Evolutionary conservation across 64 coral and sea anemone genomes (phyloP).

Genomic region (Trachythela sp.): DNA sequence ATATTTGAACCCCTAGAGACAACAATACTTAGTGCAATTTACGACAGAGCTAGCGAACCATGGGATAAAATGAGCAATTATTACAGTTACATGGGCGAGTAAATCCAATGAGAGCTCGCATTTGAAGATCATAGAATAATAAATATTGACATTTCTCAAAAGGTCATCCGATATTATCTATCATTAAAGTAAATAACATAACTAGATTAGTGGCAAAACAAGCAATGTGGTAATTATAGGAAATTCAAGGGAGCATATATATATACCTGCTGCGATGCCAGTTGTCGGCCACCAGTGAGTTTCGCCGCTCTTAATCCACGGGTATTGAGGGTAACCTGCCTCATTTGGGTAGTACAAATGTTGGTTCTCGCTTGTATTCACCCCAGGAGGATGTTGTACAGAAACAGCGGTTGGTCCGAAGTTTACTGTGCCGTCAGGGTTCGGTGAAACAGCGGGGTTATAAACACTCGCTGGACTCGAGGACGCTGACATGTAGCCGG

Average conservation of each 20-base stretch:
- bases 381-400: constrained; percentile 69
- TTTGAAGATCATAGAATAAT: neutral
- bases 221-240: neutral
- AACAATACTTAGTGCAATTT: neutral
- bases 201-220: constrained; percentile 24
- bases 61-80: neutral
- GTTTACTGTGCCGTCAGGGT: neutral
- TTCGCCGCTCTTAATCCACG: constrained; percentile 89
- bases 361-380: constrained; percentile 58
- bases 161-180: neutral
- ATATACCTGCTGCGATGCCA: constrained; percentile 62
- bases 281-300: constrained; percentile 73
- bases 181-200: constrained; percentile 4
- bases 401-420: constrained; percentile 8
- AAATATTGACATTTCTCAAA: neutral
- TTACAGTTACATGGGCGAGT: neutral
- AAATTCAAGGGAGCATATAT: neutral
- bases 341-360: constrained; percentile 78
- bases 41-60: neutral
- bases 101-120: neutral
- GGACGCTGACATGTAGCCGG: constrained; percentile 77
- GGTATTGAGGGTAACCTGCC: constrained; percentile 89
- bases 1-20: too few relatives aligned
- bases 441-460: neutral
- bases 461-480: constrained; percentile 63